Evolutionary conservation across 2,888 invertebrate genomes (phyloP).

Genomic region (Onchidella celtica): DNA sequence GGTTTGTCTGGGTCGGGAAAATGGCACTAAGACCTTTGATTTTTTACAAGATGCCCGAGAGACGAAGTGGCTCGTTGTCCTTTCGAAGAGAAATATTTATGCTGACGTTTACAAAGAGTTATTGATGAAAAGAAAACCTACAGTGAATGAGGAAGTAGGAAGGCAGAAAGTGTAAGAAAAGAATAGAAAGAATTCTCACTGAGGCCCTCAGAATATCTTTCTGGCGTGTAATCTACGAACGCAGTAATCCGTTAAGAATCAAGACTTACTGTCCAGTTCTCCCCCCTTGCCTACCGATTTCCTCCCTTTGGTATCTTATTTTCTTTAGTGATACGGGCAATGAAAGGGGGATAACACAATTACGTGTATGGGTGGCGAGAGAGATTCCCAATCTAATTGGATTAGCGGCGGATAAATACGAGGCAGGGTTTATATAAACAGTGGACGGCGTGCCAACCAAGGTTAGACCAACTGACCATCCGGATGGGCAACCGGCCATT

Average conservation of each 20-base stretch:
- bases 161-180: background rate
- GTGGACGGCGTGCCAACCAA: background rate
- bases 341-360: conserved; percentile 6
- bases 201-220: too few species aligned
- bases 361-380: background rate
- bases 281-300: background rate
- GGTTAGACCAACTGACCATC: background rate
- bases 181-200: background rate
- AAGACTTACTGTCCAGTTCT: background rate
- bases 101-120: too few species aligned
- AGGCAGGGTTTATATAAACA: background rate
- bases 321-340: background rate
- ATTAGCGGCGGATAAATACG: conserved; percentile 11
- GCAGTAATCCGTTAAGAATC: background rate
- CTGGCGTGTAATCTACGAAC: background rate
- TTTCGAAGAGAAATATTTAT: too few species aligned
- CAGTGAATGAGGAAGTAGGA: background rate
- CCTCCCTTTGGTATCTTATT: background rate
- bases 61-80: too few species aligned
- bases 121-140: too few species aligned
- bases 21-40: too few species aligned
- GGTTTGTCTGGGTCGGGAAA: too few species aligned
- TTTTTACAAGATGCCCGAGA: too few species aligned
- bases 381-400: background rate
- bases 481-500: background rate